Conservation (phyloP, 2,113 vertebrate genomes). For the Fulmarus glacialis region DNA sequence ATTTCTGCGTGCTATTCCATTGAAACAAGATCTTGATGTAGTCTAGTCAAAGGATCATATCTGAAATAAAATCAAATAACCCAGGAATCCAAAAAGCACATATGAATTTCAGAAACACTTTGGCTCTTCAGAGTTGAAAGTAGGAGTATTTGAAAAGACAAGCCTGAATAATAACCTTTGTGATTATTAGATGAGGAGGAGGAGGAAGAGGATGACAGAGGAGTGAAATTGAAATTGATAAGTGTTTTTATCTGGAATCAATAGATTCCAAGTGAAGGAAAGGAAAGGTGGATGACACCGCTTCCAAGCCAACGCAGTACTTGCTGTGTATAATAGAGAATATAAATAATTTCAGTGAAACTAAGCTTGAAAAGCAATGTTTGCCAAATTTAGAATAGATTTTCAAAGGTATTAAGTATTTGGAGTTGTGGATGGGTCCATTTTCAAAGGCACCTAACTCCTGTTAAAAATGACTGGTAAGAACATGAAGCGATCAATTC, state of each 20-base stretch:
- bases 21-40: conserved; percentile 29
- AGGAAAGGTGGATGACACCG: background rate
- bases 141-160: background rate
- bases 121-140: background rate
- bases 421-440: background rate
- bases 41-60: background rate
- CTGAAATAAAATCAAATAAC: conserved; percentile 8
- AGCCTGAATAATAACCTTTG: background rate
- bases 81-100: background rate
- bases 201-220: background rate
- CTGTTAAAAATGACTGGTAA: background rate
- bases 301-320: background rate
- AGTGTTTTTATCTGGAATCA: background rate
- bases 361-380: background rate
- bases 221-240: background rate
- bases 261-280: background rate
- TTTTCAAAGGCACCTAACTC: background rate
- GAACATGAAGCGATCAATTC: background rate
- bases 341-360: background rate
- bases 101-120: background rate
- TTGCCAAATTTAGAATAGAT: background rate
- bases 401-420: background rate
- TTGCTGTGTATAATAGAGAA: background rate
- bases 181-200: background rate
- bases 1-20: background rate